Evolutionary conservation across 2,888 invertebrate genomes (phyloP).

Genomic region (Epirrhoe alternata): DNA sequence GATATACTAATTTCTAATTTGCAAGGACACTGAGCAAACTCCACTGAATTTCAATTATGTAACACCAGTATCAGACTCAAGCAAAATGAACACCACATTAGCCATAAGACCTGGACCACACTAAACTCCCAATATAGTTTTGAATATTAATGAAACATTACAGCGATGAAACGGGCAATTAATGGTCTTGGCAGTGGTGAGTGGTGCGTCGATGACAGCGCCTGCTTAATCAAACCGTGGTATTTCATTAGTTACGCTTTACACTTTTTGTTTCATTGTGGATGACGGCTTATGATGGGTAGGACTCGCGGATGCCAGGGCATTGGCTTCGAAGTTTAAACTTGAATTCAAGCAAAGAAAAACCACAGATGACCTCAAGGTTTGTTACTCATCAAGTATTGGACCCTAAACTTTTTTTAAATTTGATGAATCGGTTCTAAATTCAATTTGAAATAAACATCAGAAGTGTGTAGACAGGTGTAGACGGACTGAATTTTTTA

Average conservation of each 20-base stretch:
- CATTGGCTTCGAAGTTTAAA: conserved; percentile 6
- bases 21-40: neutral
- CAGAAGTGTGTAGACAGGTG: no score
- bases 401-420: no score
- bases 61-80: neutral
- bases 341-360: neutral
- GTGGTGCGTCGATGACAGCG: conserved; percentile 68
- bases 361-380: neutral
- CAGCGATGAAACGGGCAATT: conserved; percentile 77
- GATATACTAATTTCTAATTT: neutral
- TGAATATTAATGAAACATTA: conserved; percentile 75
- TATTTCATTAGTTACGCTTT: conserved; percentile 77
- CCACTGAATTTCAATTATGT: neutral
- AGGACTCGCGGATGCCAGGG: conserved; percentile 29
- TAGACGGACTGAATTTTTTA: no score
- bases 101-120: conserved; percentile 25
- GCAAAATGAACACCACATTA: conserved; percentile 17
- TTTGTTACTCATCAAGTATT: neutral
- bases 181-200: conserved; percentile 71
- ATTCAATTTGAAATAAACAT: no score
- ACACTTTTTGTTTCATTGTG: conserved; percentile 59
- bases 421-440: no score
- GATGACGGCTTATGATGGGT: conserved; percentile 44
- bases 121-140: conserved; percentile 62
- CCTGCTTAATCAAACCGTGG: conserved; percentile 72